Conservation (phyloP, 2,113 vertebrate genomes). For the Lagopus muta region DNA sequence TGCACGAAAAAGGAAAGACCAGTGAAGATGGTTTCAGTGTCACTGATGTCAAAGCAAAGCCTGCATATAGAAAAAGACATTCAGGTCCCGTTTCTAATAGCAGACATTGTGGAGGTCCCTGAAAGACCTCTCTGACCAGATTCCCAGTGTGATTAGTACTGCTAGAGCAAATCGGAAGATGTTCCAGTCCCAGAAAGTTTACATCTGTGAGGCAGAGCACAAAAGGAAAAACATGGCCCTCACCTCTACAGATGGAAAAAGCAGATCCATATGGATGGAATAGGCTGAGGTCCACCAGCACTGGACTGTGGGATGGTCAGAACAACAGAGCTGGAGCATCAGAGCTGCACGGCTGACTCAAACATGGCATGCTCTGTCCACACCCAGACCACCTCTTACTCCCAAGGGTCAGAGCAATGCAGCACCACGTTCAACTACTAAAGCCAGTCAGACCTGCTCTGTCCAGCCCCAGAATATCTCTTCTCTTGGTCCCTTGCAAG, state of each 20-base stretch:
- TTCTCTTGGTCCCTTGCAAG: background rate
- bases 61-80: background rate
- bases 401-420: background rate
- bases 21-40: background rate
- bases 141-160: background rate
- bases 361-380: background rate
- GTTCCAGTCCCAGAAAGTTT: background rate
- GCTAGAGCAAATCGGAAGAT: background rate
- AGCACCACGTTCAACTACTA: rapidly evolving
- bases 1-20: background rate
- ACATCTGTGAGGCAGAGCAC: background rate
- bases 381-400: background rate
- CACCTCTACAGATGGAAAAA: background rate
- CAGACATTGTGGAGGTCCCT: background rate
- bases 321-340: background rate
- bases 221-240: background rate
- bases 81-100: background rate
- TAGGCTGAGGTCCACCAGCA: background rate
- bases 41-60: background rate
- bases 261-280: background rate
- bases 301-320: background rate
- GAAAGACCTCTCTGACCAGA: background rate
- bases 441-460: background rate
- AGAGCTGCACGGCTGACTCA: background rate
- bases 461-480: background rate